These are phyloP conservation scores for Himantopus leucocephalus DNA, from an alignment of 2,113 vertebrate genomes.

Conservation along the genomic window DNA sequence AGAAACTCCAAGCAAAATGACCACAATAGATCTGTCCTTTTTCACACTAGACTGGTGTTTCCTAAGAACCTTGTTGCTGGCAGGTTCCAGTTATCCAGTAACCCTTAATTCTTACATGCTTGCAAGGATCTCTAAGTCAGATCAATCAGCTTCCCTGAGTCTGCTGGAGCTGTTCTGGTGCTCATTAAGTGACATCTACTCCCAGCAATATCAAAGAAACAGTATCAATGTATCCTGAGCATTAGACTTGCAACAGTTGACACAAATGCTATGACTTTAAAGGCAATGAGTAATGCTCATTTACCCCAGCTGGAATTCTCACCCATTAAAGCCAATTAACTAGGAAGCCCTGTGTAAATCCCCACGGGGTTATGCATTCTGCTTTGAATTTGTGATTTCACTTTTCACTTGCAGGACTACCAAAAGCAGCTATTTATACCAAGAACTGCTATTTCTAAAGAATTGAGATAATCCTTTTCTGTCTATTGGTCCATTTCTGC, in stretches of 20 bases:
- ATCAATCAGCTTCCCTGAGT: neutral
- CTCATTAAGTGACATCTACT: neutral
- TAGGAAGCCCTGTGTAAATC: neutral
- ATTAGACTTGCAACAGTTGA: neutral
- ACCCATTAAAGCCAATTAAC: neutral
- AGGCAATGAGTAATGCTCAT: neutral
- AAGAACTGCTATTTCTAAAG: neutral
- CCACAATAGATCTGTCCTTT: neutral
- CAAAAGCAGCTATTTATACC: neutral
- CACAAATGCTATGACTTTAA: neutral
- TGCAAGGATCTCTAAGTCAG: neutral
- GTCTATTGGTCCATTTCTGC: neutral
- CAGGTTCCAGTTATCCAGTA: neutral
- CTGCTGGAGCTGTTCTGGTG: neutral
- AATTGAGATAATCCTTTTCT: neutral
- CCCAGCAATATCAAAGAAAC: neutral
- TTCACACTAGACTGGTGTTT: neutral
- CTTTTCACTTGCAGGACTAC: neutral
- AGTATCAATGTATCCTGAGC: neutral
- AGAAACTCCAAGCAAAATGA: neutral
- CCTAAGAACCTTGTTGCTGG: neutral
- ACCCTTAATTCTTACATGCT: neutral
- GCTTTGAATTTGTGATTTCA: neutral
- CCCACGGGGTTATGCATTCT: neutral
- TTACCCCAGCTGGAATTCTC: neutral